Conservation (phyloP, 2,888 invertebrate species). For the Drosophila percnosoma region DNA sequence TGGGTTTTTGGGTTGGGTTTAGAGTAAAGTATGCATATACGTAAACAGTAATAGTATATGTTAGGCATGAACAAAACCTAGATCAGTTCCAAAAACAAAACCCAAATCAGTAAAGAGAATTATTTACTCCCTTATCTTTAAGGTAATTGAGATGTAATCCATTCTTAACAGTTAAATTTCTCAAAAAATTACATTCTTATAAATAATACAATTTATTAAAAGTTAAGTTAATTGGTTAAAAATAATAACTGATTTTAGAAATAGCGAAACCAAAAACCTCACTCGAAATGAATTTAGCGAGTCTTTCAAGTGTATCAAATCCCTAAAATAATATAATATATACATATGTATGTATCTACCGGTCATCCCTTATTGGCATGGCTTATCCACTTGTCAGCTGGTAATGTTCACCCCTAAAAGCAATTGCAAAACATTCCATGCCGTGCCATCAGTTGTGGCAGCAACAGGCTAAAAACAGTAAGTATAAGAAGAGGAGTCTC, state of each 20-base stretch:
- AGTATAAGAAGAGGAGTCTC: conserved; percentile 4
- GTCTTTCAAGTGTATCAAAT: conserved; percentile 38
- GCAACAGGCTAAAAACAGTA: conserved; percentile 50
- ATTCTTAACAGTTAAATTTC: not conserved
- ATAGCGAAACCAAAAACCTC: not conserved
- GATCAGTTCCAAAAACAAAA: not conserved
- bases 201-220: not conserved
- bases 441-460: conserved; percentile 11
- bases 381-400: conserved; percentile 61
- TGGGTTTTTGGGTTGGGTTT: conserved; percentile 71
- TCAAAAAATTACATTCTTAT: not conserved
- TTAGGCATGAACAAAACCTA: not conserved
- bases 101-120: not conserved
- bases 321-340: conserved; percentile 4
- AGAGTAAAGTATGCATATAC: conserved; percentile 28
- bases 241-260: not conserved
- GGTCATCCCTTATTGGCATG: conserved; percentile 41
- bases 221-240: not conserved
- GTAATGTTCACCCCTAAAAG: conserved; percentile 53
- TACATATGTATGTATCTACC: conserved; percentile 8
- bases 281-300: not conserved
- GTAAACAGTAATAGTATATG: not conserved
- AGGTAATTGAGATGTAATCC: not conserved
- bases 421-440: conserved; percentile 47
- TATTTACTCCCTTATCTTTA: not conserved